phyloP scores from a whole-genome alignment of 2,888 invertebrate species.

The Chaetogeoica ovagalla region DNA sequence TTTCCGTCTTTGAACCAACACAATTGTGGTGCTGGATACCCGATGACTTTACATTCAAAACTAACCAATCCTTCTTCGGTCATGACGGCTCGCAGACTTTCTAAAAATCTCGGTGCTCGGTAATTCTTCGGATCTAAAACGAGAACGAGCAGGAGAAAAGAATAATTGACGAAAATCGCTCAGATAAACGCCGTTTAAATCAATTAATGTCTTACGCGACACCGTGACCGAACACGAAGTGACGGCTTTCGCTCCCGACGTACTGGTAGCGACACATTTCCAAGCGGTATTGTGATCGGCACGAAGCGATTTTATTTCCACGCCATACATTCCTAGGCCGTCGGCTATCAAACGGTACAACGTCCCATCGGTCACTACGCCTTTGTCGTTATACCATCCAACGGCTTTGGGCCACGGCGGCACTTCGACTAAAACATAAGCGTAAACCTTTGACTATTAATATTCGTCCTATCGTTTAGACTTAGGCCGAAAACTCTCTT shows the following conservation, averaged over 20 bases:
- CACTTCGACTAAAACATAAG: conserved; percentile 67
- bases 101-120: conserved; percentile 86
- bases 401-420: conserved; percentile 84
- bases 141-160: too few relatives aligned
- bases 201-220: conserved; percentile 69
- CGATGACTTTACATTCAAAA: conserved; percentile 91
- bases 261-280: conserved; percentile 83
- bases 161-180: background rate
- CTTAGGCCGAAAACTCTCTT: too few relatives aligned
- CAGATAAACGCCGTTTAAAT: background rate
- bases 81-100: conserved; percentile 82
- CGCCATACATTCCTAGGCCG: conserved; percentile 78
- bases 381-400: conserved; percentile 84
- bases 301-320: conserved; percentile 75
- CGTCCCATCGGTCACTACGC: conserved; percentile 71
- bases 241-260: conserved; percentile 75
- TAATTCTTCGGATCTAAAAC: conserved; percentile 82
- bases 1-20: conserved; percentile 93
- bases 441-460: too few relatives aligned
- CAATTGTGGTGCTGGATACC: conserved; percentile 83
- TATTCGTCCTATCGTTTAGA: too few relatives aligned
- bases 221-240: conserved; percentile 74
- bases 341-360: conserved; percentile 75
- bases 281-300: conserved; percentile 85
- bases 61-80: conserved; percentile 91